Percentiles rank a stretch among this genome's conserved stretches.
These are phyloP conservation scores for Cyanoderma ruficeps DNA, from an alignment of 2,113 vertebrate genomes.

Conservation along the genomic window DNA sequence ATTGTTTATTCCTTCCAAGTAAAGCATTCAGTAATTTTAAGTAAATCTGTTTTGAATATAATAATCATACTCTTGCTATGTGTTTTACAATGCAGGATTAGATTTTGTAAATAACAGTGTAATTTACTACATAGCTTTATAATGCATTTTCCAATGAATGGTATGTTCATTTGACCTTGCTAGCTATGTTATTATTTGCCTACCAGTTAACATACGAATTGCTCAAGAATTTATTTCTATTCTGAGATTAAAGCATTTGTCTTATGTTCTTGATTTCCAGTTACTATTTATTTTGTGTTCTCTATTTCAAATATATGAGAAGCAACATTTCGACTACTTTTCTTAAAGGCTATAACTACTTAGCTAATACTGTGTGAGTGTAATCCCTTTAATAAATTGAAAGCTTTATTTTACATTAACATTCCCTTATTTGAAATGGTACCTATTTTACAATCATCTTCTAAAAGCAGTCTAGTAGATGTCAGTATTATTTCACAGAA, in stretches of 20 bases:
- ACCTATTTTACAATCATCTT: neutral
- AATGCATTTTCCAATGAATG: neutral
- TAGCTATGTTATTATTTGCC: neutral
- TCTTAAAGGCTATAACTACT: neutral
- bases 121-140: neutral
- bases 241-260: slow-evolving; percentile 1
- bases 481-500: neutral
- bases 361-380: neutral
- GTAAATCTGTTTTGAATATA: neutral
- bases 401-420: neutral
- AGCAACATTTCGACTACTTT: neutral
- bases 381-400: neutral
- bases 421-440: neutral
- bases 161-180: neutral
- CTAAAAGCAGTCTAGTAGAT: neutral
- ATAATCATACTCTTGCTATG: neutral
- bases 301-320: neutral
- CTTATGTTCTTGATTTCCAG: neutral
- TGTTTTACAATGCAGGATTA: neutral
- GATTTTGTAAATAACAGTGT: neutral
- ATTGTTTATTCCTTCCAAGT: neutral
- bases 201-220: neutral
- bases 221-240: neutral
- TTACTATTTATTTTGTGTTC: neutral
- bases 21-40: neutral